Percentiles rank a stretch among this genome's conserved stretches.
Conservation (phyloP, 2,888 invertebrate genomes). For the Xestia ashworthii region DNA sequence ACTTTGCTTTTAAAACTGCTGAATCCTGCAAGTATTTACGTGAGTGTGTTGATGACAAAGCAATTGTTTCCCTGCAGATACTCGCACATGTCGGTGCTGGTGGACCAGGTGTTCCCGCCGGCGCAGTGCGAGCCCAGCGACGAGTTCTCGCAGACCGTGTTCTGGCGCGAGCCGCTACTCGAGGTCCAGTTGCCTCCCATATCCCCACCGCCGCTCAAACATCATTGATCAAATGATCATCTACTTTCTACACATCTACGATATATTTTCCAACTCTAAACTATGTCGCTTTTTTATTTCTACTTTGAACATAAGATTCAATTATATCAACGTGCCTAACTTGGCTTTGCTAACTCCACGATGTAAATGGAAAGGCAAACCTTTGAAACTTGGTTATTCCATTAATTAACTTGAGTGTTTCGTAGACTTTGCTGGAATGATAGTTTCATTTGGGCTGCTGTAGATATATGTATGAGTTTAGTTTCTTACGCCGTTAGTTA, state of each 20-base stretch:
- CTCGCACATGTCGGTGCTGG: slow-evolving; percentile 97
- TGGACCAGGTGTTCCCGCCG: slow-evolving; percentile 98
- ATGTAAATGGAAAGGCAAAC: slow-evolving; percentile 27
- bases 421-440: slow-evolving; percentile 53
- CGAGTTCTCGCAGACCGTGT: slow-evolving; percentile 96
- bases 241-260: slow-evolving; percentile 34
- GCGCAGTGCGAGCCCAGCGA: slow-evolving; percentile 91
- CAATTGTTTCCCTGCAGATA: slow-evolving; percentile 92
- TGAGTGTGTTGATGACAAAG: slow-evolving; percentile 9
- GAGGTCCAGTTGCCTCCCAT: slow-evolving; percentile 72
- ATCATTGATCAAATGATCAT: slow-evolving; percentile 56
- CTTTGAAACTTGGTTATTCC: slow-evolving; percentile 54
- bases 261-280: slow-evolving; percentile 42
- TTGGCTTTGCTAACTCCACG: slow-evolving; percentile 48
- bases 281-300: slow-evolving; percentile 54
- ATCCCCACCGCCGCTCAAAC: slow-evolving; percentile 65
- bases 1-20: slow-evolving; percentile 9
- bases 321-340: slow-evolving; percentile 49
- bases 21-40: background rate
- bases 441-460: slow-evolving; percentile 58
- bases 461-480: slow-evolving; percentile 52
- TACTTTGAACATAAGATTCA: slow-evolving; percentile 48
- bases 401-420: slow-evolving; percentile 42
- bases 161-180: slow-evolving; percentile 97
- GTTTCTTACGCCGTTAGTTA: slow-evolving; percentile 54